These are phyloP conservation scores for Lepisosteus oculatus DNA, from an alignment of 2,113 vertebrate genomes.

Conservation along the genomic window DNA sequence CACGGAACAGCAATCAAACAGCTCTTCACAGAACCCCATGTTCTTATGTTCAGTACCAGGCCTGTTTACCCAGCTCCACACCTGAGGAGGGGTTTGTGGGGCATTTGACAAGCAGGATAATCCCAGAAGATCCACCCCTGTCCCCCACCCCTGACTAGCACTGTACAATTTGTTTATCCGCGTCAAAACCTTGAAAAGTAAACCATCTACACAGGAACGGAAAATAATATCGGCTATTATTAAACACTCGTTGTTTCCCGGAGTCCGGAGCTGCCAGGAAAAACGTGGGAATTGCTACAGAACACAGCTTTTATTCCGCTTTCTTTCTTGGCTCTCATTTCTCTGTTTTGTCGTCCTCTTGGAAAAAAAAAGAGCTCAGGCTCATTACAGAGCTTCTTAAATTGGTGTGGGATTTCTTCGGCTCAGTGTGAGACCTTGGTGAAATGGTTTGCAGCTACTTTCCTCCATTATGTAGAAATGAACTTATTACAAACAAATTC, in stretches of 20 bases:
- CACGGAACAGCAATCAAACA: too few species aligned
- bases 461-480: constrained; percentile 83
- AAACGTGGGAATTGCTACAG: background rate
- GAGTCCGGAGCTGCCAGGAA: background rate
- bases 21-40: too few species aligned
- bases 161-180: background rate
- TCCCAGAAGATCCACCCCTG: background rate
- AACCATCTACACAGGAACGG: constrained; percentile 2
- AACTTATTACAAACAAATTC: constrained; percentile 84
- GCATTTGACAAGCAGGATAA: background rate
- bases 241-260: constrained; percentile 12
- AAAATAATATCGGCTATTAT: constrained; percentile 10
- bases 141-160: background rate
- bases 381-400: constrained; percentile 20
- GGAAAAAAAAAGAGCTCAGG: constrained; percentile 60
- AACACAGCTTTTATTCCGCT: background rate
- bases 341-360: background rate
- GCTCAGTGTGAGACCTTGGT: constrained; percentile 78
- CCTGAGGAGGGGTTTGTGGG: background rate
- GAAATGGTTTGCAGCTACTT: constrained; percentile 82
- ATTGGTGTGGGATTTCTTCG: constrained; percentile 75
- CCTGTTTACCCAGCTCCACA: too few species aligned
- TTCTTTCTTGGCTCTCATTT: constrained; percentile 1
- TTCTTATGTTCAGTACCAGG: too few species aligned
- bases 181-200: background rate